Percentiles rank a stretch among this genome's conserved stretches.
These are phyloP conservation scores for Ommatoiulus sabulosus DNA, from an alignment of 2,888 invertebrate genomes.

Conservation along the genomic window DNA sequence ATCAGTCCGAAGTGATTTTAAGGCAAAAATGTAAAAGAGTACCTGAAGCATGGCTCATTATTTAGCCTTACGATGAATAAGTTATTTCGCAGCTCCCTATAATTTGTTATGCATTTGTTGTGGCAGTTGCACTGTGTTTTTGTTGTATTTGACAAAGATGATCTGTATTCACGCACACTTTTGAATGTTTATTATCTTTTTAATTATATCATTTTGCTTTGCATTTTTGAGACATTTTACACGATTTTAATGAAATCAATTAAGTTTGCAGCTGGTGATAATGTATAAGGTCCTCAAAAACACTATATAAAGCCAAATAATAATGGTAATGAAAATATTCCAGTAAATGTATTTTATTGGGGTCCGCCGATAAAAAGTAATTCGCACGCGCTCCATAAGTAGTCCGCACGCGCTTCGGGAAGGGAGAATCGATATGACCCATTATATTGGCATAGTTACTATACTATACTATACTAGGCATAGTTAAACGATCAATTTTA, in stretches of 20 bases:
- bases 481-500: too few species aligned
- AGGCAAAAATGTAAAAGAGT: too few species aligned
- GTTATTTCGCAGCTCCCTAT: not conserved
- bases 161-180: not conserved
- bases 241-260: not conserved
- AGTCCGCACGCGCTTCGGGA: too few species aligned
- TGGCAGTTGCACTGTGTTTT: not conserved
- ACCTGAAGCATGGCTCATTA: too few species aligned
- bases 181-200: not conserved
- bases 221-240: not conserved
- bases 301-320: not conserved
- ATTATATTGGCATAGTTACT: too few species aligned
- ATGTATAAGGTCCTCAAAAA: not conserved
- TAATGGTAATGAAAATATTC: not conserved
- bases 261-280: not conserved
- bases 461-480: too few species aligned
- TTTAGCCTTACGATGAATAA: not conserved
- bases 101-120: not conserved
- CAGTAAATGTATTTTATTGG: not conserved
- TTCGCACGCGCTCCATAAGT: too few species aligned
- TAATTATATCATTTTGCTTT: not conserved
- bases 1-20: too few species aligned
- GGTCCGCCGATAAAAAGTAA: too few species aligned
- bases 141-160: not conserved
- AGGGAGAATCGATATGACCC: too few species aligned